Evolutionary conservation across 2,888 invertebrate species (phyloP), one percentile per base, ranked within the genome.

Genomic region (Archips crataeganus): DNA sequence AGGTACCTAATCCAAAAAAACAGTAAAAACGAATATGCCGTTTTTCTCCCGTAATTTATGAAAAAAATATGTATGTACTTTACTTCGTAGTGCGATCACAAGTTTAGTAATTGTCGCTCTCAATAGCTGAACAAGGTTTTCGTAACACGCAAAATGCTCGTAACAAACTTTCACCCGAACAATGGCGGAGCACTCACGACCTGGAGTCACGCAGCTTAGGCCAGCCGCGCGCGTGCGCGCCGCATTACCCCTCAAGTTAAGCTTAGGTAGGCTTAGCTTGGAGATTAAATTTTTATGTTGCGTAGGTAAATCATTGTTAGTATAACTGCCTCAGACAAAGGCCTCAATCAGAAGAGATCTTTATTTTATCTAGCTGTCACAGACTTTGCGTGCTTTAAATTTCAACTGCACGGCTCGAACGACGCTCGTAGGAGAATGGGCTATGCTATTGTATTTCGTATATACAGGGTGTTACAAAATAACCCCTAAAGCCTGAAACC

Each of bases 91-190:
- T 70, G 74, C 66, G 70, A 64, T 70, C 71, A 78, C 72, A 76
- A 69, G 70, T 77, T 72, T 76, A 79, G 79, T 79, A 77, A 81
- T 77, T 80, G 77, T 80, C 79, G 81, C 80, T 76, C 79, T 76
- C 76, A 77, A 82, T 80, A 77, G 77, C 77, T 51, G 82, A 84
- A 84, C 82, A 80, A 81, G 79, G 80, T 86, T 90, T 87, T 88
- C 86, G 90, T 88, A 90, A 89, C 92, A 91, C 88, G 89, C 90
- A 85, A 90, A 86, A 83, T 82, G 81, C 82, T 91, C 87, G 88
- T 88, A 88, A 87, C 82, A 79, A 81, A 92, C 94, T 93, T 94
- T 94, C 94, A 91, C 94, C 89, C 78, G 85, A 87, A 92, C 90
- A 93, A 93, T 91, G 81, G 89, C 76, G 79, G 84, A 85, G 79